phyloP scores from a whole-genome alignment of 2,888 invertebrate genomes.

The Pterobdella sp. region DNA sequence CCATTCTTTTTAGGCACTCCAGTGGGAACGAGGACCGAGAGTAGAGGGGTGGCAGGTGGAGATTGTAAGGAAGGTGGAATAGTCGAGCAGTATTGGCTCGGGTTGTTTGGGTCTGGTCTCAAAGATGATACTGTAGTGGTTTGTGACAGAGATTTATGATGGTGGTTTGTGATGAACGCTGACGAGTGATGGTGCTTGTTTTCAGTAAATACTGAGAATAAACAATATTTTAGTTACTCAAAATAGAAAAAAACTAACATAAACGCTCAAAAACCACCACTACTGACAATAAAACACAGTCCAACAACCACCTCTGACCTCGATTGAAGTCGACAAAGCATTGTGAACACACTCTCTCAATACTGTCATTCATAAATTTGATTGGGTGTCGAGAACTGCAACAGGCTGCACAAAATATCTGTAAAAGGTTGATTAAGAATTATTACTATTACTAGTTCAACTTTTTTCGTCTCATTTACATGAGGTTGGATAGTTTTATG shows the following conservation, averaged over 20 bases:
- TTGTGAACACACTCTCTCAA: conserved; percentile 68
- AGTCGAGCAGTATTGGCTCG: conserved; percentile 76
- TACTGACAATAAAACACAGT: not conserved
- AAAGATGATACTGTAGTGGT: not conserved
- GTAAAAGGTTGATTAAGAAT: not conserved
- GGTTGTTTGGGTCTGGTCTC: conserved; percentile 71
- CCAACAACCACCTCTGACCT: conserved; percentile 26
- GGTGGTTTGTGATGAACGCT: not conserved
- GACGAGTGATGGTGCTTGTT: conserved; percentile 7
- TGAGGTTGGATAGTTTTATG: too few species aligned
- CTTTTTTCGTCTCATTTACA: too few species aligned
- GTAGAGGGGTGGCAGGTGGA: conserved; percentile 55
- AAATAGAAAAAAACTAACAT: not conserved
- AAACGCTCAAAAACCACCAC: not conserved
- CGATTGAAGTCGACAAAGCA: conserved; percentile 54
- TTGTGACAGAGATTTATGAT: conserved; percentile 8
- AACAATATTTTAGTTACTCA: not conserved
- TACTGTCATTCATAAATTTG: conserved; percentile 66
- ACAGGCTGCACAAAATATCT: conserved; percentile 71
- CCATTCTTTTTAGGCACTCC: conserved; percentile 65
- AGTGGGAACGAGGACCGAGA: conserved; percentile 71
- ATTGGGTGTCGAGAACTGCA: conserved; percentile 66
- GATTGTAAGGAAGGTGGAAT: conserved; percentile 70
- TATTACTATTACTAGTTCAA: too few species aligned
- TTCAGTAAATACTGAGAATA: not conserved